These are phyloP conservation scores for Cynodonichthys magdalenae DNA, from an alignment of 2,797 vertebrate species.

Conservation along the genomic window DNA sequence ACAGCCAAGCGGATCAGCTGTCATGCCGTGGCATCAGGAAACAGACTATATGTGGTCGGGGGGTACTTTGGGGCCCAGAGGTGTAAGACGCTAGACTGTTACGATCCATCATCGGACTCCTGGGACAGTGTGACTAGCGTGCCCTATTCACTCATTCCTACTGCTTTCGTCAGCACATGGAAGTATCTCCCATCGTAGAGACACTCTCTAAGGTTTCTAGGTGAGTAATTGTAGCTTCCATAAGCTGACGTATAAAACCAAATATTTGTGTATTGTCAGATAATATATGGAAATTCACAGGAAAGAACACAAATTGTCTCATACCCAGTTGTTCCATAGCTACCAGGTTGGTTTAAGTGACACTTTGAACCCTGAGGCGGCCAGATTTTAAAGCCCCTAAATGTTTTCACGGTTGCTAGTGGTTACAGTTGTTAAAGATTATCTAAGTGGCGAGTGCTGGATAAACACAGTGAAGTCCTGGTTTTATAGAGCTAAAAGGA, in stretches of 20 bases:
- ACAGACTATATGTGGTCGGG: conserved; percentile 87
- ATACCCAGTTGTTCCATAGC: neutral
- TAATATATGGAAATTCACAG: conserved; percentile 5
- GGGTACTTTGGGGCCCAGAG: conserved; percentile 88
- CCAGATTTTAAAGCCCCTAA: conserved; percentile 36
- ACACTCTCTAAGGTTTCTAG: conserved; percentile 25
- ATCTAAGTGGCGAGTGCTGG: conserved; percentile 71
- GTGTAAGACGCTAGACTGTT: conserved; percentile 88
- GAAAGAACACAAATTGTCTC: conserved; percentile 3
- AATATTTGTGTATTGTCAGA: conserved; percentile 13
- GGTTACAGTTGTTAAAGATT: conserved; percentile 74
- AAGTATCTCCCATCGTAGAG: conserved; percentile 85
- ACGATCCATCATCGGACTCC: conserved; percentile 85
- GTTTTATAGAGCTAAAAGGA: conserved; percentile 71
- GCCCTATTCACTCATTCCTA: conserved; percentile 89
- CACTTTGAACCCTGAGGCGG: conserved; percentile 28
- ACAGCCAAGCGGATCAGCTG: conserved; percentile 87
- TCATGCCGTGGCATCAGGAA: conserved; percentile 86
- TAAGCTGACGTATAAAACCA: conserved; percentile 36
- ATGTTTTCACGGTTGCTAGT: conserved; percentile 70
- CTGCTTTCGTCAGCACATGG: conserved; percentile 90
- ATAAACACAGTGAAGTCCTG: conserved; percentile 70
- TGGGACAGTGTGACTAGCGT: conserved; percentile 89
- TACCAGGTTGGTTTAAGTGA: conserved; percentile 30
- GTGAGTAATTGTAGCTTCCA: conserved; percentile 70